Conservation (phyloP, 2,797 vertebrate species). For the Betta splendens region DNA sequence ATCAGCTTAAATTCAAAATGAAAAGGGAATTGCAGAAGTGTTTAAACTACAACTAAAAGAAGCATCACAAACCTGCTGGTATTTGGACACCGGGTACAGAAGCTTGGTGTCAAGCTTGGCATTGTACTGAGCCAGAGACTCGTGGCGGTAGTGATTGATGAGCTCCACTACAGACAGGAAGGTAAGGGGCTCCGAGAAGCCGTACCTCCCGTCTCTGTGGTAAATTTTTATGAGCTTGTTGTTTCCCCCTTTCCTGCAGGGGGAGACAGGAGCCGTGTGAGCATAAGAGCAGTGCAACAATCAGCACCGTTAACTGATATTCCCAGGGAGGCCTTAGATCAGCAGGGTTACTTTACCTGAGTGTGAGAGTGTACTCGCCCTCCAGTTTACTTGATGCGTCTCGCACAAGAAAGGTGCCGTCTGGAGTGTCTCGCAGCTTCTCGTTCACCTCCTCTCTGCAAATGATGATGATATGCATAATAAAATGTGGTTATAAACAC, state of each 20-base stretch:
- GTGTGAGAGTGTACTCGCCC: constrained; percentile 92
- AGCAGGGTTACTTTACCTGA: constrained; percentile 80
- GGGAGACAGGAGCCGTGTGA: constrained; percentile 39
- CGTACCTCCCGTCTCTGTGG: constrained; percentile 86
- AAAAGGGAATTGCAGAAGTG: not conserved
- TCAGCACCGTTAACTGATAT: not conserved
- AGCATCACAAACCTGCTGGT: constrained; percentile 86
- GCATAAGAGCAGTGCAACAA: not conserved
- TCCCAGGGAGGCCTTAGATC: not conserved
- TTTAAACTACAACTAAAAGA: too few species aligned
- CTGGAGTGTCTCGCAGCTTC: constrained; percentile 90
- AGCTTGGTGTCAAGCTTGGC: constrained; percentile 92
- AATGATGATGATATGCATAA: not conserved
- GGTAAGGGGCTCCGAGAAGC: constrained; percentile 93
- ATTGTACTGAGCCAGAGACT: constrained; percentile 94
- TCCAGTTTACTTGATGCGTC: constrained; percentile 94
- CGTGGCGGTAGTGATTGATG: constrained; percentile 92
- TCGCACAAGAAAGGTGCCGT: constrained; percentile 91
- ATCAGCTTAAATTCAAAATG: not conserved
- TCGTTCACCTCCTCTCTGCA: constrained; percentile 93
- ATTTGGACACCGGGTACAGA: constrained; percentile 92
- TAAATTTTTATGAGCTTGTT: constrained; percentile 96
- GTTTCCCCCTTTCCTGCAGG: constrained; percentile 91
- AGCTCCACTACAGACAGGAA: constrained; percentile 90
- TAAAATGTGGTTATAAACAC: constrained; percentile 1